Evolutionary conservation across 1,140 invertebrate species (phyloP).

Genomic region (Anoplolepis gracilipes): DNA sequence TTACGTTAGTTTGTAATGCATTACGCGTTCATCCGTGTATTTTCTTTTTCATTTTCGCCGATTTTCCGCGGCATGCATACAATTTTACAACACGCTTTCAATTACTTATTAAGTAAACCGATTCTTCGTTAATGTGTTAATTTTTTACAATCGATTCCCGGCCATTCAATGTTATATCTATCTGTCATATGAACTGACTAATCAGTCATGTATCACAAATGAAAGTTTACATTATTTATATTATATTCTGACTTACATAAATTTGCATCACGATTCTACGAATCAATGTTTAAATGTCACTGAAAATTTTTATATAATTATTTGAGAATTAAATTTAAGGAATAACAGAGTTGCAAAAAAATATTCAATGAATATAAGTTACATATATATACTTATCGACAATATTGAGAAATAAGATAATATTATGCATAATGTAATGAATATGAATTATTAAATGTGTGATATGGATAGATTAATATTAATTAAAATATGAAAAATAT

Average conservation of each 20-base stretch:
- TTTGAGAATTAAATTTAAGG: neutral
- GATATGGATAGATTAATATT: neutral
- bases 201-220: slow-evolving; percentile 14
- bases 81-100: neutral
- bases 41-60: slow-evolving; percentile 46
- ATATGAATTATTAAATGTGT: slow-evolving; percentile 5
- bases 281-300: neutral
- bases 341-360: neutral
- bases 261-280: neutral
- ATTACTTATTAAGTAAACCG: neutral
- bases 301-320: neutral
- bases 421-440: neutral
- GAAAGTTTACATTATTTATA: slow-evolving; percentile 32
- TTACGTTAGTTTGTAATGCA: neutral
- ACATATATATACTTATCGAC: neutral
- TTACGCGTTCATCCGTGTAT: slow-evolving; percentile 24
- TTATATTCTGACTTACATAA: neutral
- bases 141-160: too few relatives aligned
- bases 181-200: slow-evolving; percentile 23
- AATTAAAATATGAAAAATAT: neutral
- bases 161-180: slow-evolving; percentile 3
- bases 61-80: slow-evolving; percentile 37
- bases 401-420: neutral
- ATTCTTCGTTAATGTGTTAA: neutral
- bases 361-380: neutral